A percentile compares a stretch with the other conserved stretches of the same genome.
Evolutionary conservation across 30 jellyfish, hydroid and myxozoan genomes (phyloP).

Genomic region (Hydractinia echinata): DNA sequence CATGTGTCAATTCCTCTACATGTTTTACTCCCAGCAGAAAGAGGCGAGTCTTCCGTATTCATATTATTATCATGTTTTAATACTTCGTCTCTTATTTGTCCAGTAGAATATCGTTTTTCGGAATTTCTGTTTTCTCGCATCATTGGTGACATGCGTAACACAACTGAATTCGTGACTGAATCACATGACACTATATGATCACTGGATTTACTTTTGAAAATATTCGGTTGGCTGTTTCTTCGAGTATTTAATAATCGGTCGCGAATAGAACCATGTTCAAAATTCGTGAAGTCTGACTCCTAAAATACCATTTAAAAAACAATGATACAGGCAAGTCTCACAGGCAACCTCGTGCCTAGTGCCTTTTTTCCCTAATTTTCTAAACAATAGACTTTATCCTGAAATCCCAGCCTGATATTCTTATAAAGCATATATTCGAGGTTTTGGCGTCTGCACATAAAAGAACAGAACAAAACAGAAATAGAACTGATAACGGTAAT

Average conservation of each 20-base stretch:
- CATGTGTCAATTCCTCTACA: conserved; percentile 42
- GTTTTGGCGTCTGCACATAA: no score
- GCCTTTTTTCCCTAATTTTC: no score
- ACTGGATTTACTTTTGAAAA: background rate
- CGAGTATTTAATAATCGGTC: background rate
- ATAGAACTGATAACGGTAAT: no score
- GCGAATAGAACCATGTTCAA: background rate
- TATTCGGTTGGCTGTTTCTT: conserved; percentile 7
- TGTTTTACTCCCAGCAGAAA: conserved; percentile 21
- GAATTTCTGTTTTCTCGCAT: background rate
- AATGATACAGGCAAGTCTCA: no score
- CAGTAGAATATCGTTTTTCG: background rate
- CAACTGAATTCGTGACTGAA: background rate
- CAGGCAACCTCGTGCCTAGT: no score
- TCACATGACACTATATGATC: conserved; percentile 6
- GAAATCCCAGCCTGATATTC: no score
- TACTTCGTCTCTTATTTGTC: background rate
- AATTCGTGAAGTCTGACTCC: no score
- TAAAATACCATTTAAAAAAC: no score
- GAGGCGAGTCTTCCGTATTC: background rate
- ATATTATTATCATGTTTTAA: background rate
- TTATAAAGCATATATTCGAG: no score
- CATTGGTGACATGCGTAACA: conserved; percentile 15
- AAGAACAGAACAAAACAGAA: no score
- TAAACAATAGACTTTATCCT: no score